Base-by-base conservation (phyloP, 2,888 invertebrate genomes). In the Dolomedes plantarius region DNA sequence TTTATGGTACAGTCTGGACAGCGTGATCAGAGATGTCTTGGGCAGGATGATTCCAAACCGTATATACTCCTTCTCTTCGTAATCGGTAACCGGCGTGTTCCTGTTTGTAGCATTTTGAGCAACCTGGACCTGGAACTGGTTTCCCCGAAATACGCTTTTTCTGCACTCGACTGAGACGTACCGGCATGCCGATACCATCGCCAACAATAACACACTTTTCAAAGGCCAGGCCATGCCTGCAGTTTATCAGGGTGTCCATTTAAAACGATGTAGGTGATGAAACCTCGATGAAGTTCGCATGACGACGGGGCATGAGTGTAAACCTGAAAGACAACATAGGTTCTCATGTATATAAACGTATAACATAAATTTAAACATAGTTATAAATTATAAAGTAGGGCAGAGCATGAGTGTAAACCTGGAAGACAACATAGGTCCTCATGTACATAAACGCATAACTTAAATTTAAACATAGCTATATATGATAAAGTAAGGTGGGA, bases 1-100 rank as follows among this genome's bases (percentile, higher is more conserved):
- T 72, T 88, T 89, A 27, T 80, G 80, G 31, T 88, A 87, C 11
- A 69, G 71, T 64, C 89, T 76, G 13, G 72, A 62, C 11, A 88
- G 73, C 1, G 88, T 89, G 9, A 87, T 88, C 23, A 89, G 46
- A 6, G 88, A 83, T 11, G 89, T 88, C 27, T 87, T 86, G 6
- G 89, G 89, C 29, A 89, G 68, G 41, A 89, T 89, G 41, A 88
- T 88, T 19, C 88, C 89, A 46, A 89, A 88, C 13, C 68, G 77
- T 19, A 89, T 80, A 11, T 79, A 87, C 28, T 88, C 82, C 39
- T 62, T 28, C 3, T 39, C 72, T 2, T 27, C 36, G 7, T 39
- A 32, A 3, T 36, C 39, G 1, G 27, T n/a, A n/a, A n/a, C n/a
- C 0, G 73, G 39, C 16, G 64, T 65, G 19, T 36, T 9, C n/a